Base-by-base conservation (phyloP, 2,888 invertebrate genomes). In the Baccha elongata region DNA sequence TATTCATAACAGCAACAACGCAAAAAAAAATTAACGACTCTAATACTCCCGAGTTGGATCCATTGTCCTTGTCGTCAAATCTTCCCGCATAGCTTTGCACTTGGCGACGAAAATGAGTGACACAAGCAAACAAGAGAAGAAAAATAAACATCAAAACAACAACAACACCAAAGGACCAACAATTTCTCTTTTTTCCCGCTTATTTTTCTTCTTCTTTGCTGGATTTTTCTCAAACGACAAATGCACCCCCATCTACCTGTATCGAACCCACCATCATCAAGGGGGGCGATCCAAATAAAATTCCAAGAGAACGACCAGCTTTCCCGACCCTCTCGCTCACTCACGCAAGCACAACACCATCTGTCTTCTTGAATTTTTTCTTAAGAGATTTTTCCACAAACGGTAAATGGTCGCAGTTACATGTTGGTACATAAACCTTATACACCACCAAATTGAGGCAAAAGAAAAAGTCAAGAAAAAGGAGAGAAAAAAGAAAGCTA, bases 381-480 rank as follows among this genome's bases (percentile, higher is more conserved):
- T 84, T 84, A 84, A 84, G 84, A 84, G 84, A 84, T 75, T 84
- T 72, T 81, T 84, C 84, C 80, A 80, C 84, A 80, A 84, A 80
- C 73, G 62, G 80, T 75, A 84, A 84, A 84, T 80, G 79, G 80
- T 74, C 65, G 71, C 79, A 74, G 74, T 67, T 52, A 84, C 74
- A 84, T 75, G 65, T 60, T 19, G 44, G 44, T 80, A 84, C 74
- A 80, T 84, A 80, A 74, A 69, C 69, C 67, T 48, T 67, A 62
- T 67, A 62, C 58, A 71, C 84, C 79, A 65, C 52, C 69, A 79
- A 79, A 83, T 78, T 73, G 67, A 62, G 71, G 67, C 67, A 7
- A 62, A 48, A 26, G 69, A 78, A 78, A 76, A 71, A 78, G 42
- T 78, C 65, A 68, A 52, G 68, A 73, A 58, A 73, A 35, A 26